phyloP scores from a whole-genome alignment of 1,140 invertebrate species.

The Ceratina japonica region DNA sequence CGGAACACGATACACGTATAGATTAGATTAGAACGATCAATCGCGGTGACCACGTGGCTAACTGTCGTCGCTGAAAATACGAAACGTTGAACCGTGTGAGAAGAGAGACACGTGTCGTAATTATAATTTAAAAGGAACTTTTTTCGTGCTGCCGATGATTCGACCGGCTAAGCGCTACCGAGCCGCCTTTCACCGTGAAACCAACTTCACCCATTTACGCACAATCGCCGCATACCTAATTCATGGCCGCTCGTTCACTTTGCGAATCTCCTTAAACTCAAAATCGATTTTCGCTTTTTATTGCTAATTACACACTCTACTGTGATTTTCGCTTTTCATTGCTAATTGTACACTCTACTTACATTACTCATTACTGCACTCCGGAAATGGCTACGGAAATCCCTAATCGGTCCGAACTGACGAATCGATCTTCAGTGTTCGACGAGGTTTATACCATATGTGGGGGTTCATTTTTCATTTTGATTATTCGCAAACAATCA shows the following conservation, averaged over 20 bases:
- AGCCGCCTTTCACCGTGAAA: constrained; percentile 43
- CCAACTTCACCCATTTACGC: constrained; percentile 21
- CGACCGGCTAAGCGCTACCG: background rate
- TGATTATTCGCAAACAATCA: too few relatives aligned
- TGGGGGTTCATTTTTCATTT: too few relatives aligned
- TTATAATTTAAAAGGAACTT: background rate
- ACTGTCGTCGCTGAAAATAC: too few relatives aligned
- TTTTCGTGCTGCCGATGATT: constrained; percentile 26
- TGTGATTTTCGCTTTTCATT: too few relatives aligned
- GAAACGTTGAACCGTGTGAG: too few relatives aligned
- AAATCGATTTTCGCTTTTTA: background rate
- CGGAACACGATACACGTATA: too few relatives aligned
- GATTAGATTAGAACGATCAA: too few relatives aligned
- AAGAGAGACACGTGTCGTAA: too few relatives aligned
- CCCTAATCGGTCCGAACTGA: background rate
- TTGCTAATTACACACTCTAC: too few relatives aligned
- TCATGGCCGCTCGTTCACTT: constrained; percentile 1
- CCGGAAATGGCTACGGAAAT: background rate
- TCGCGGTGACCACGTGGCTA: too few relatives aligned
- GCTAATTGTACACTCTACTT: too few relatives aligned
- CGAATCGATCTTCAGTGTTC: background rate
- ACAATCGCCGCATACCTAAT: background rate
- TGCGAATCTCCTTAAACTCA: background rate
- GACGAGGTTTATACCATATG: too few relatives aligned
- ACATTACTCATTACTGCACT: background rate